Percentiles rank a stretch among this genome's conserved stretches.
Evolutionary conservation across 2,888 invertebrate genomes (phyloP).

Genomic region (Drosophila affinis): DNA sequence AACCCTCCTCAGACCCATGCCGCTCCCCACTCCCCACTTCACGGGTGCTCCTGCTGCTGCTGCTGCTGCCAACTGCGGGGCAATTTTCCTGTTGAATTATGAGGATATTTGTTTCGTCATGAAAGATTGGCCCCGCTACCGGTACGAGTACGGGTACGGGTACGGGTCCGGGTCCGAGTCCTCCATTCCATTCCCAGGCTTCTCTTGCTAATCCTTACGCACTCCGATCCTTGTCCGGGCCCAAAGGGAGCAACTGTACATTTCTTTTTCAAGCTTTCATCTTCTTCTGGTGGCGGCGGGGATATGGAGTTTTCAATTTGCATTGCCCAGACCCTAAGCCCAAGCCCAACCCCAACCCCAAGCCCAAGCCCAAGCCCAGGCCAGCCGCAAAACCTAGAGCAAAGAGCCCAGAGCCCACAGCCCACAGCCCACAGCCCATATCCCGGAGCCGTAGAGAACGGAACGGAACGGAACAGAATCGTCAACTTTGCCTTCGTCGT

Average conservation of each 20-base stretch:
- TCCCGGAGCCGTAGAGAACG: neutral
- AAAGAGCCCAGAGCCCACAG: slow-evolving; percentile 15
- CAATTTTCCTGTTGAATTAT: slow-evolving; percentile 81
- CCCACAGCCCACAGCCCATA: neutral
- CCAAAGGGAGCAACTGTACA: slow-evolving; percentile 56
- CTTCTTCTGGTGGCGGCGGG: slow-evolving; percentile 39
- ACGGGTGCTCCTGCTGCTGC: slow-evolving; percentile 13
- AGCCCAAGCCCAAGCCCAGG: slow-evolving; percentile 10
- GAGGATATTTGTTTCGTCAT: slow-evolving; percentile 80
- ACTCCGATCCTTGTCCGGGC: slow-evolving; percentile 59
- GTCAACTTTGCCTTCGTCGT: slow-evolving; percentile 77
- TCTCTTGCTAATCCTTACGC: slow-evolving; percentile 34
- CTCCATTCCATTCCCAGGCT: slow-evolving; percentile 37
- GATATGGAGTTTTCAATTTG: slow-evolving; percentile 56
- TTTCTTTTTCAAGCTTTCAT: slow-evolving; percentile 38
- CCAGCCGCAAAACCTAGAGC: slow-evolving; percentile 45
- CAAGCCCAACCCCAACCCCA: too few species aligned
- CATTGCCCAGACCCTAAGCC: slow-evolving; percentile 9
- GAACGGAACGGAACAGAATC: slow-evolving; percentile 53
- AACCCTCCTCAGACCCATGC: slow-evolving; percentile 15
- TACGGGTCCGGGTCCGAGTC: too few species aligned
- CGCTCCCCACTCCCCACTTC: neutral
- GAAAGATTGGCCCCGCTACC: slow-evolving; percentile 79
- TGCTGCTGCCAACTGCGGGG: slow-evolving; percentile 47
- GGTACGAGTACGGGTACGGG: neutral